Evolutionary conservation across 2,888 invertebrate species (phyloP).

Genomic region (Dicyrtomina minuta): DNA sequence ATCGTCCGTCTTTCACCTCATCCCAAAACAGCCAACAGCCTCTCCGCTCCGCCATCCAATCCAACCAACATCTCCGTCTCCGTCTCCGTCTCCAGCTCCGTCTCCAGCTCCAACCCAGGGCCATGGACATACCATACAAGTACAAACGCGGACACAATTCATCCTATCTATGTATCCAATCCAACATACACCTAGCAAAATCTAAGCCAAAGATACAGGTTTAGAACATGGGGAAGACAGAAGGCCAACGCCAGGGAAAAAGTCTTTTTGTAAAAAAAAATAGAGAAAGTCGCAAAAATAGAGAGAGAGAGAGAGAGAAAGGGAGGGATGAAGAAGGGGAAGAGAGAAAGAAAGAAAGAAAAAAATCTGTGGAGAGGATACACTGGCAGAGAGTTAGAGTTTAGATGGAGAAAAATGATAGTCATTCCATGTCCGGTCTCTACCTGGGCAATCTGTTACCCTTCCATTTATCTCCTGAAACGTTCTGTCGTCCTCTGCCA

Average conservation of each 20-base stretch:
- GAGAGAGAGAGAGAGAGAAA: neutral
- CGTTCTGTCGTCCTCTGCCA: conserved; percentile 48
- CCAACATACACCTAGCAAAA: too few relatives aligned
- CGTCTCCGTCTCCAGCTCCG: too few relatives aligned
- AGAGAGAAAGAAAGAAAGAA: conserved; percentile 4
- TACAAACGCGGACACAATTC: neutral
- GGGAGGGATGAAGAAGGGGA: neutral
- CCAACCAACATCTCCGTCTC: too few relatives aligned
- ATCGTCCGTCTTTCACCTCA: conserved; percentile 37
- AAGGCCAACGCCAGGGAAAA: neutral
- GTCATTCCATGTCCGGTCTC: conserved; percentile 52
- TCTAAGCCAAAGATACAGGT: too few relatives aligned
- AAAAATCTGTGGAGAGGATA: conserved; percentile 30
- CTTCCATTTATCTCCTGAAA: conserved; percentile 53
- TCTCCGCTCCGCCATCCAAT: neutral
- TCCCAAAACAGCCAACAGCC: conserved; percentile 28
- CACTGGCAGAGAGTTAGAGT: conserved; percentile 34
- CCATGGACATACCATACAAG: conserved; percentile 2
- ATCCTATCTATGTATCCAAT: neutral
- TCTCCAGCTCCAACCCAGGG: neutral
- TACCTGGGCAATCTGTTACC: conserved; percentile 54
- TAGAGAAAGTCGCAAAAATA: neutral
- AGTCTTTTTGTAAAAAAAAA: neutral
- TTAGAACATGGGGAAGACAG: neutral
- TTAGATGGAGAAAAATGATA: conserved; percentile 54